These are phyloP conservation scores for Heterochromis multidens DNA, from an alignment of 2,113 vertebrate genomes.

Conservation along the genomic window DNA sequence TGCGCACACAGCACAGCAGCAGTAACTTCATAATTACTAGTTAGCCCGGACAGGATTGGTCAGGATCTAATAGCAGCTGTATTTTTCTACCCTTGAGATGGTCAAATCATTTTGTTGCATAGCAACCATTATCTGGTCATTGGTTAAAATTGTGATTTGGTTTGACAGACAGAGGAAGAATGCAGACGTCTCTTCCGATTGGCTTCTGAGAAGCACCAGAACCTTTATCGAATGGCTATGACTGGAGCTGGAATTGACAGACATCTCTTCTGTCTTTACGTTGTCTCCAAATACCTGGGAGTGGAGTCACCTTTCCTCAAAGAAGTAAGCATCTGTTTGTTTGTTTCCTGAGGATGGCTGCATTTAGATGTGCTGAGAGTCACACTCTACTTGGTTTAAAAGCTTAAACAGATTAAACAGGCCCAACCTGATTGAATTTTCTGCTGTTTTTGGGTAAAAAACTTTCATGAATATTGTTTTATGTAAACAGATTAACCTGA, in stretches of 20 bases:
- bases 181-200: constrained; percentile 70
- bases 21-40: no score
- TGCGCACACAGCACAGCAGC: neutral
- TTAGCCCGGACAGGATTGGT: rapidly evolving
- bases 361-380: rapidly evolving
- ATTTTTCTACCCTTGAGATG: neutral
- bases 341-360: rapidly evolving
- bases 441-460: rapidly evolving
- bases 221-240: constrained; percentile 85
- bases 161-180: constrained; percentile 67
- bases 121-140: neutral
- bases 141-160: neutral
- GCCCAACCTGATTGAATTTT: neutral
- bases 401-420: neutral
- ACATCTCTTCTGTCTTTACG: constrained; percentile 85
- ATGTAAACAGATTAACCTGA: neutral
- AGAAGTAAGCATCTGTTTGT: constrained; percentile 56
- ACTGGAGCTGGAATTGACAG: constrained; percentile 83
- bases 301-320: constrained; percentile 81
- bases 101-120: neutral
- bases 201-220: constrained; percentile 83
- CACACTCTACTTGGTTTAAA: neutral
- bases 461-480: neutral
- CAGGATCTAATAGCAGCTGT: no score
- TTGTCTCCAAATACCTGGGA: constrained; percentile 83